Percentiles rank a stretch among this genome's conserved stretches.
Conservation (phyloP, 2,888 invertebrate genomes). For the Lottia gigantea region DNA sequence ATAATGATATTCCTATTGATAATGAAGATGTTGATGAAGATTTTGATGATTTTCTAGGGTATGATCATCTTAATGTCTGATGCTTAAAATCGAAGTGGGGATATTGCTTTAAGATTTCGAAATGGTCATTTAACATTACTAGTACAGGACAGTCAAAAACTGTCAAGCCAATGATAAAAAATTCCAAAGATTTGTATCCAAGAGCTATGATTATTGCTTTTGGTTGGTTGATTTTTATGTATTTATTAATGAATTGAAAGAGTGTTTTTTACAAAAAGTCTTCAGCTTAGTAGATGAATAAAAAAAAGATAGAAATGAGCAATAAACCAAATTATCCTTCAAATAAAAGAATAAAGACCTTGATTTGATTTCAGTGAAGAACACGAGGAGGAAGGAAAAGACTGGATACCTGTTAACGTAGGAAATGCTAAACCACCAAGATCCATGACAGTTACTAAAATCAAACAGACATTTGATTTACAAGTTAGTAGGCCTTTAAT, state of each 20-base stretch:
- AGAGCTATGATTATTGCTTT: too few relatives aligned
- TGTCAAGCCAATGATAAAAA: too few relatives aligned
- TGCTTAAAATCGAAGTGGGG: too few relatives aligned
- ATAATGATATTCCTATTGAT: constrained; percentile 34
- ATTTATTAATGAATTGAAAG: too few relatives aligned
- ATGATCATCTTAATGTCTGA: too few relatives aligned
- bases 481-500: constrained; percentile 37
- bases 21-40: constrained; percentile 32
- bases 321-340: background rate
- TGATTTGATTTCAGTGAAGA: constrained; percentile 20
- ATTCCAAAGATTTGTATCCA: too few relatives aligned
- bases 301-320: background rate
- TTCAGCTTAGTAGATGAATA: too few relatives aligned
- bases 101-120: too few relatives aligned
- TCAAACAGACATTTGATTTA: constrained; percentile 65
- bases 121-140: too few relatives aligned
- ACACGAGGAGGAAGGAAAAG: constrained; percentile 31
- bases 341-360: background rate
- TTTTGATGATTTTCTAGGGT: constrained; percentile 21
- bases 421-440: constrained; percentile 60
- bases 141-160: too few relatives aligned
- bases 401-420: constrained; percentile 45
- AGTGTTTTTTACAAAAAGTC: too few relatives aligned
- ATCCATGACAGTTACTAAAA: constrained; percentile 65
- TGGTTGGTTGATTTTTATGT: too few relatives aligned